Evolutionary conservation across 1,140 invertebrate genomes (phyloP).

Genomic region (Ceratosolen fusciceps): DNA sequence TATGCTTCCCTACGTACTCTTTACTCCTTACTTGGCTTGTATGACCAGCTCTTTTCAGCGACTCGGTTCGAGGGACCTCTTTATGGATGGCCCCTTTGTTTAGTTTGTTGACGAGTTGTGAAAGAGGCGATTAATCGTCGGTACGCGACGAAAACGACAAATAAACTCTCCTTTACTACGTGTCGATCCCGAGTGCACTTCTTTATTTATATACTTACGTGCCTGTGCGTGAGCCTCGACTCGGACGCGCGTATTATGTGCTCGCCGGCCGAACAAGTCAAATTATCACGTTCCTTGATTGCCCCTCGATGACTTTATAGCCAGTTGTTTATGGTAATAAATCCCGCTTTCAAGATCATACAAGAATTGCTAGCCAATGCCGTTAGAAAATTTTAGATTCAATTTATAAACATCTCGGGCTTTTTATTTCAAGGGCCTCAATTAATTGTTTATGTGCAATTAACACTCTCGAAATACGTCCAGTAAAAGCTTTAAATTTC

Average conservation of each 20-base stretch:
- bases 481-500: too few species aligned
- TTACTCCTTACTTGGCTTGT: background rate
- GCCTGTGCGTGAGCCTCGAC: background rate
- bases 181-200: slow-evolving; percentile 14
- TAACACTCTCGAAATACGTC: too few species aligned
- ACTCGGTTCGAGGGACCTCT: background rate
- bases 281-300: background rate
- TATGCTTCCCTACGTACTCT: slow-evolving; percentile 19
- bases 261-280: background rate
- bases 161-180: background rate
- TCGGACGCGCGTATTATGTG: background rate
- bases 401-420: too few species aligned
- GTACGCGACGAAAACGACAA: slow-evolving; percentile 31
- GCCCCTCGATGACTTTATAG: background rate
- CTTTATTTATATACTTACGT: background rate
- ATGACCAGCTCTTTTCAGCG: background rate
- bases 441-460: too few species aligned
- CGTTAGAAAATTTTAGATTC: too few species aligned
- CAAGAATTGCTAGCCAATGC: too few species aligned
- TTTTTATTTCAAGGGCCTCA: too few species aligned
- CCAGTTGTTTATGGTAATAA: background rate
- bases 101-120: slow-evolving; percentile 14
- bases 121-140: slow-evolving; percentile 44
- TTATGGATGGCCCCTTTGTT: slow-evolving; percentile 21
- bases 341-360: background rate